Evolutionary conservation across 2,797 vertebrate species (phyloP), one percentile per base, ranked within the genome.

Genomic region (Dromococcyx pavoninus): DNA sequence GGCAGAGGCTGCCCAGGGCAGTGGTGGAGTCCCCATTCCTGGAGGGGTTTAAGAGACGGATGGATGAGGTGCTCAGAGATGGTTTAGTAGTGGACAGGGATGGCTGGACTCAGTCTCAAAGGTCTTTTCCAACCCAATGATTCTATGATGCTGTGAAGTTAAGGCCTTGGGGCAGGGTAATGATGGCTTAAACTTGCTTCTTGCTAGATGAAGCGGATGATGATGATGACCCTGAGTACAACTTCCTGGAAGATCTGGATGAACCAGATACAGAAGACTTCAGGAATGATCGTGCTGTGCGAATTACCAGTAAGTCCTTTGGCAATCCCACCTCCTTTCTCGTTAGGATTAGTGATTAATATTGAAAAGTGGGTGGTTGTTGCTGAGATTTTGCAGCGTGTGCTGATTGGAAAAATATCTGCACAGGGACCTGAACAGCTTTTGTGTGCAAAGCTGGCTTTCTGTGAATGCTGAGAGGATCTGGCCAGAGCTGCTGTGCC

Each of bases 161-260:
- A 23, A 22, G 21, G 46, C 22, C 41, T 35, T 32, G 41, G 57
- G 39, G n/a, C 79, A 77, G 65, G 39, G 28, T 10, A 78, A 25
- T 85, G 43, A 86, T 9, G 9, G 1, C n/a, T 87, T 84, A 9
- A 78, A 39, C 16, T 1, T 82, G 46, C 50, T 80, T 28, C 30
- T 81, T 50, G 22, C 13, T 94, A 99, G 99, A 99, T 92, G 99
- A 99, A 57, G 98, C 96, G 2, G 99, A 99, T 53, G 99, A 99
- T 15, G 99, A 99, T 0, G 99, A 99, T 22, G 99, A 99, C 82
- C 99, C 99, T 0, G 99, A 99, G 81, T 99, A 99, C 95, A 99
- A 99, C 91, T 98, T 99, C 88, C 96, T 99, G 80, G 99, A 99
- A 2, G 99, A 99, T 77, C 96, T 98, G 37, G 99, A 99, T 65